Evolutionary conservation across 2,113 vertebrate genomes (phyloP), one percentile per base, ranked within the genome.

Genomic region (Sorex fumeus): DNA sequence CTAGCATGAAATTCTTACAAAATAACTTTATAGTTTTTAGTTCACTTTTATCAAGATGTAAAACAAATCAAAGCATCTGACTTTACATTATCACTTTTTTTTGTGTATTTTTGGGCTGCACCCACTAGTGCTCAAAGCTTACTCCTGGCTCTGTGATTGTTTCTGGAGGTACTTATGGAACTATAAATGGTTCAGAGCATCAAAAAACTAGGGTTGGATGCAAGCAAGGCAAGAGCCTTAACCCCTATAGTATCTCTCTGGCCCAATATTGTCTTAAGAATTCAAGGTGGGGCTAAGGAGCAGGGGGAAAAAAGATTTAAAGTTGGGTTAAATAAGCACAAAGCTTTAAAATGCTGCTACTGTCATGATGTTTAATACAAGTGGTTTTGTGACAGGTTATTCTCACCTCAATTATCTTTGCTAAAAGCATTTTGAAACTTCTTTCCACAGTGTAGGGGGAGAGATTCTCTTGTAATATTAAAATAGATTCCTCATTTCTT

Each of bases 401-500:
- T 87, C 84, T n/a, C 47, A 25, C 85, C 87, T 47, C 7, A 32
- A 10, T 66, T 69, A 25, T 50, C 21, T 80, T 57, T 67, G n/a
- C 45, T 60, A 84, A 91, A 91, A 75, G 12, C 50, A 88, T 43
- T 69, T 80, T 11, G 50, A 79, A 90, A 78, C 40, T 62, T 86
- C 27, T 47, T 16, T 77, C 4, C 79, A 62, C 8, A 27, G 9
- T 43, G 32, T 47, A 12, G 60, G 60, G 60, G 23, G 64, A 28
- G 28, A 66, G 64, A 66, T 30, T 30, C 12, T 28, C 0, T 45
- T 66, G 8, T 70, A 40, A 80, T 1, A 75, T 10, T 32, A 32
- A 32, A 69, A 32, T 66, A 79, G n/a, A 57, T 25, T 21, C 10
- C 19, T 85, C 28, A 4, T 32, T 76, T n/a, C 70, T 77, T 60